Conservation (phyloP, 1,140 invertebrate species). For the Mylabris phalerata region DNA sequence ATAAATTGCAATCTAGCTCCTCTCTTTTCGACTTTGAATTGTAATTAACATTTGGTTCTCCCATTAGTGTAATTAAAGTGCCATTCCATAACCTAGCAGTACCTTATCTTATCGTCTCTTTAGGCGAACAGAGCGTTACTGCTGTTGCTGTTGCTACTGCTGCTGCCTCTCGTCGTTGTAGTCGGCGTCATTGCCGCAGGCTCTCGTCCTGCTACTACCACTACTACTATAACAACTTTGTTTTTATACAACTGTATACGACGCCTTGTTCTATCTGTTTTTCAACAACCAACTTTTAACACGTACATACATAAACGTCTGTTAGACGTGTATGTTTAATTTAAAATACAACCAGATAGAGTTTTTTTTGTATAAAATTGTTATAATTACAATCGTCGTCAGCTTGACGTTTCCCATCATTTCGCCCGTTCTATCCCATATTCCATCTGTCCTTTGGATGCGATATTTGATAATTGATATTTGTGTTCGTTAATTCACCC, state of each 20-base stretch:
- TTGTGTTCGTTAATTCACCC: slow-evolving; percentile 27
- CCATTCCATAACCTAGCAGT: slow-evolving; percentile 44
- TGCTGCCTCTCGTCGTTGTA: not conserved
- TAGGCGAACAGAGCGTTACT: slow-evolving; percentile 23
- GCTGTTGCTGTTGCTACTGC: slow-evolving; percentile 5
- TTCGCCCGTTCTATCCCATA: not conserved
- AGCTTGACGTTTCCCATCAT: not conserved
- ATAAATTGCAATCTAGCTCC: slow-evolving; percentile 41
- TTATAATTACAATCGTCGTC: too few relatives aligned
- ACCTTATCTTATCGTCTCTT: slow-evolving; percentile 42
- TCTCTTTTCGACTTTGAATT: slow-evolving; percentile 61
- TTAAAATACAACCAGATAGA: too few relatives aligned
- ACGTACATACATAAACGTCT: too few relatives aligned
- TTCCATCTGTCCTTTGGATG: not conserved
- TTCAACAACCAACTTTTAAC: not conserved
- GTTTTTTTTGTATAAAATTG: too few relatives aligned
- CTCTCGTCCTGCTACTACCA: not conserved
- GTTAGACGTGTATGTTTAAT: too few relatives aligned
- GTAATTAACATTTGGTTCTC: slow-evolving; percentile 66
- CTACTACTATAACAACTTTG: not conserved
- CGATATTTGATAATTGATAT: slow-evolving; percentile 33
- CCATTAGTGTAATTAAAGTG: slow-evolving; percentile 67
- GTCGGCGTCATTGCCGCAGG: not conserved
- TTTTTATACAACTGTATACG: not conserved
- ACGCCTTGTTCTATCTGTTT: not conserved